These are phyloP conservation scores for Teleiodes luculella DNA, from an alignment of 2,888 invertebrate species.

Conservation along the genomic window DNA sequence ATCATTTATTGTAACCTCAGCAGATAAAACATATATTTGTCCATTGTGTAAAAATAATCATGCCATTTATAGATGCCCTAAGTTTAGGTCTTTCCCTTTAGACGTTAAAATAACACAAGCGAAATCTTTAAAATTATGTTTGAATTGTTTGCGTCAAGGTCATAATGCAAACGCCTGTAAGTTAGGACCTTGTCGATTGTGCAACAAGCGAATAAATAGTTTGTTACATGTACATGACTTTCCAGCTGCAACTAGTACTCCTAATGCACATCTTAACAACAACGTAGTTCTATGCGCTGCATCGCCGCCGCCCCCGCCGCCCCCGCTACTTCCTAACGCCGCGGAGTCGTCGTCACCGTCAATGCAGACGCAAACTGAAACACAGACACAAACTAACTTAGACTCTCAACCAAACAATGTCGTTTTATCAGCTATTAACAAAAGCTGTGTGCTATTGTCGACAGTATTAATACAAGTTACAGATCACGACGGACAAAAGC, in stretches of 20 bases:
- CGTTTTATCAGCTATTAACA: not conserved
- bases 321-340: too few species aligned
- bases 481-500: conserved; percentile 2
- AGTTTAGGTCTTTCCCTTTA: conserved; percentile 13
- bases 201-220: conserved; percentile 15
- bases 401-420: too few species aligned
- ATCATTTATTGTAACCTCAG: not conserved
- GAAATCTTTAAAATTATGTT: conserved; percentile 22
- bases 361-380: not conserved
- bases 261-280: not conserved
- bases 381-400: too few species aligned
- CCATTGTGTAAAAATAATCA: too few species aligned
- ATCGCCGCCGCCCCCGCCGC: not conserved
- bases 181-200: conserved; percentile 19
- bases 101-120: conserved; percentile 21
- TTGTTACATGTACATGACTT: conserved; percentile 12
- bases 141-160: too few species aligned
- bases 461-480: conserved; percentile 13
- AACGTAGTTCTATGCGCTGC: not conserved
- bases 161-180: conserved; percentile 19
- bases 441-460: conserved; percentile 11
- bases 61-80: conserved; percentile 17
- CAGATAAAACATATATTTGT: not conserved
- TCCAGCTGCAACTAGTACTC: not conserved
- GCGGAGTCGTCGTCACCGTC: too few species aligned